phyloP scores from a whole-genome alignment of 2,113 vertebrate genomes.

The Trichechus manatus region DNA sequence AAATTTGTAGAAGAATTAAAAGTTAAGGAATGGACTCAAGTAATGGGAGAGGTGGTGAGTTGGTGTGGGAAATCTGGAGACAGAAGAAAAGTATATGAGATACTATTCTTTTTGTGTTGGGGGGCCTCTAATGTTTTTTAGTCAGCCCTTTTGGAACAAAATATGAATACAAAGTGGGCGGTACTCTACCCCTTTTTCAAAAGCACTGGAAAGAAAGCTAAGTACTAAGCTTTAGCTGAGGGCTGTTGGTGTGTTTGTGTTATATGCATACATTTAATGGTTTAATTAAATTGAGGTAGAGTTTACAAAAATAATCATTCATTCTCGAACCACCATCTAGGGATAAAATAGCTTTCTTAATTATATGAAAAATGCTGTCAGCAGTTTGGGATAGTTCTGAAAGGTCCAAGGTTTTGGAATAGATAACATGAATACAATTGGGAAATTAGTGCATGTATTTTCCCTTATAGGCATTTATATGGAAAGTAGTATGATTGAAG shows the following conservation, averaged over 20 bases:
- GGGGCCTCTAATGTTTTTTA: background rate
- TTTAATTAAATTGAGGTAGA: background rate
- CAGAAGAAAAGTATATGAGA: background rate
- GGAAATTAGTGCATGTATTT: conserved; percentile 1
- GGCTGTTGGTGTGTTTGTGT: background rate
- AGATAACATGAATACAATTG: background rate
- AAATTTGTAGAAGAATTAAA: background rate
- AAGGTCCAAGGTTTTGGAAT: background rate
- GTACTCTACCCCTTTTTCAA: background rate
- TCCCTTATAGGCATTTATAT: background rate
- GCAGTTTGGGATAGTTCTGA: conserved; percentile 13
- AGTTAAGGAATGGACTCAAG: background rate
- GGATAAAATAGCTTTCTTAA: background rate
- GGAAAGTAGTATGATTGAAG: background rate
- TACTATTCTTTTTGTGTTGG: background rate
- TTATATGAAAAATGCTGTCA: background rate
- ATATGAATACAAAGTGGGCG: background rate
- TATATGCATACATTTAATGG: background rate
- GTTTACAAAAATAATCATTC: conserved; percentile 17
- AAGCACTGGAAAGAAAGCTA: background rate
- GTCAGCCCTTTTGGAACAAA: background rate
- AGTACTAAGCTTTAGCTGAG: background rate
- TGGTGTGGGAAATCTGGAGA: background rate
- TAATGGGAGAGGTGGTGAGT: background rate
- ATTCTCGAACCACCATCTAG: background rate